A percentile compares a stretch with the other conserved stretches of the same genome.
These are phyloP conservation scores for Lepidotrigona ventralis DNA, from an alignment of 1,140 invertebrate genomes.

Conservation along the genomic window DNA sequence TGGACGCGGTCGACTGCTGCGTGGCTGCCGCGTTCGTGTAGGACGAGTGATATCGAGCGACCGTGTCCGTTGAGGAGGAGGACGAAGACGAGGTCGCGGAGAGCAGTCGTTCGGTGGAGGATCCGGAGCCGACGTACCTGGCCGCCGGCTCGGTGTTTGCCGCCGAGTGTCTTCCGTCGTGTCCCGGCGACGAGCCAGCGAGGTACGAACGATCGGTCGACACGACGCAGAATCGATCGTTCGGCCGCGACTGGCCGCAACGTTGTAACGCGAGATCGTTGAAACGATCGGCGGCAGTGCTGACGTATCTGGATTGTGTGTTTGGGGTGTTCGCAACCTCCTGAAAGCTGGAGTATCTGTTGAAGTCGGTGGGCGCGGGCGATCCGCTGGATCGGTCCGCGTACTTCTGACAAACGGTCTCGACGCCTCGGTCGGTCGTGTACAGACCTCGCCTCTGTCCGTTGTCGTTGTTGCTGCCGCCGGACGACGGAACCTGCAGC, in stretches of 20 bases:
- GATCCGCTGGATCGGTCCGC: conserved; percentile 70
- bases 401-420: conserved; percentile 72
- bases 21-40: conserved; percentile 46
- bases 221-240: conserved; percentile 70
- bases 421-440: conserved; percentile 61
- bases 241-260: conserved; percentile 79
- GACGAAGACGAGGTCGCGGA: conserved; percentile 77
- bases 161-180: conserved; percentile 56
- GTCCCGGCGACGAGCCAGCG: conserved; percentile 60
- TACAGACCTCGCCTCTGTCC: conserved; percentile 53
- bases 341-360: conserved; percentile 65
- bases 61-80: conserved; percentile 80
- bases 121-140: conserved; percentile 60
- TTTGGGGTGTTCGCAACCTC: conserved; percentile 48
- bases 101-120: conserved; percentile 74
- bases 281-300: conserved; percentile 27
- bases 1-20: conserved; percentile 54
- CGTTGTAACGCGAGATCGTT: conserved; percentile 79
- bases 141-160: conserved; percentile 49
- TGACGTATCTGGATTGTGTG: conserved; percentile 62
- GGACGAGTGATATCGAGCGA: conserved; percentile 56
- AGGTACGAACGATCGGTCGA: conserved; percentile 69
- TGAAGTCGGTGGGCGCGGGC: conserved; percentile 68
- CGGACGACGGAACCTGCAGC: conserved; percentile 40
- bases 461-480: background rate